Evolutionary conservation across 2,113 vertebrate genomes (phyloP).

Genomic region (Natator depressus): DNA sequence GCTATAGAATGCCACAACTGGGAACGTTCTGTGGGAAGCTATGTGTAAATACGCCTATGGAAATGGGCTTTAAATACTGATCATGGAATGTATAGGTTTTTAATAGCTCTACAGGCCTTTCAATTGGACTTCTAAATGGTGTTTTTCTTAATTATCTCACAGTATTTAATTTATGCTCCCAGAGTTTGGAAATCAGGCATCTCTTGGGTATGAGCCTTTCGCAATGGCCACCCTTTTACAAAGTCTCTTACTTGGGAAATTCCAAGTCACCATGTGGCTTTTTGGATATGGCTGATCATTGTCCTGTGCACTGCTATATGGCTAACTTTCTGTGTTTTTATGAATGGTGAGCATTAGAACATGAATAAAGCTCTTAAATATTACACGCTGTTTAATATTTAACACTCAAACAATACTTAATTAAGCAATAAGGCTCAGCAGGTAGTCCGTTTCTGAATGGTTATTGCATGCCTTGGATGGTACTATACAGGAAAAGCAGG

Average conservation of each 20-base stretch:
- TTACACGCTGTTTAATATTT: constrained; percentile 43
- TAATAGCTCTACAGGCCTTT: background rate
- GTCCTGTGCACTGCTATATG: background rate
- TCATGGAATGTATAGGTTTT: background rate
- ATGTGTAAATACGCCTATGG: constrained; percentile 59
- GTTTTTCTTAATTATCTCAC: background rate
- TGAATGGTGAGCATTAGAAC: background rate
- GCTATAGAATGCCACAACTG: constrained; percentile 56
- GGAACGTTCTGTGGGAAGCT: constrained; percentile 55
- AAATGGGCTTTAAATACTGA: constrained; percentile 45
- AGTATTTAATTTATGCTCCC: background rate
- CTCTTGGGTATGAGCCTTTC: background rate
- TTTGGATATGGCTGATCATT: background rate
- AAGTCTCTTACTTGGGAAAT: background rate
- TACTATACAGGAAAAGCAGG: background rate
- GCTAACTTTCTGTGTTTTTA: background rate
- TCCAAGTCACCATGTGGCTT: accelerated
- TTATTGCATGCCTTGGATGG: constrained; percentile 26
- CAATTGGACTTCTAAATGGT: background rate
- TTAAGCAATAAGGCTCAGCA: constrained; percentile 18
- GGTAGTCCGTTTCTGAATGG: background rate
- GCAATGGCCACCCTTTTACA: background rate
- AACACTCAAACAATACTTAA: constrained; percentile 56
- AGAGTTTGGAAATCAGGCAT: background rate
- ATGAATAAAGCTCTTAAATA: constrained; percentile 39